Base-by-base conservation (phyloP, 2,113 vertebrate species). In the Antigone vipio region DNA sequence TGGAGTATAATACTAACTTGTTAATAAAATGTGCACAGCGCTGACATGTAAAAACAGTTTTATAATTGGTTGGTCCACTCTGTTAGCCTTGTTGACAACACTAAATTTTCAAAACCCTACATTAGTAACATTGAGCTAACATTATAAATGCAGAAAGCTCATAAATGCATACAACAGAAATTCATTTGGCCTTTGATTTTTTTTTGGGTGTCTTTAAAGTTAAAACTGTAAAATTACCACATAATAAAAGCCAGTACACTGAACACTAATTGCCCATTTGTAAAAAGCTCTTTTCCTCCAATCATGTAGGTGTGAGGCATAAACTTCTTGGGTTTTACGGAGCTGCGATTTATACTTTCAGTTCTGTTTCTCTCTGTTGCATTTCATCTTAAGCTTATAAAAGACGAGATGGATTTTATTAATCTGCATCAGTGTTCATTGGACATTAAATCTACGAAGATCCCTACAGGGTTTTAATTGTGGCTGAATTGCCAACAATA, bases 211-310 rank as follows among this genome's bases (percentile, higher is more conserved):
- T 96, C 95, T 98, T 98, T 98, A 97, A 98, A 98, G 96, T 97
- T 92, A 96, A 97, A 98, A 98, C 97, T 98, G 97, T 98, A 98
- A 98, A 98, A 98, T 98, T 98, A 98, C 97, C 98, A 98, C 97
- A 6, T 98, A 98, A 98, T 98, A 98, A 98, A 98, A 98, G 56
- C 80, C 76, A 97, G 76, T 90, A 55, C 94, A 97, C 97, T 96
- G 97, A 98, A 97, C 95, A 89, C 97, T 98, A 98, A 98, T 98
- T 98, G 97, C 96, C 96, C 94, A 96, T 98, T 98, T 97, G 93
- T 97, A 93, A 91, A 95, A 97, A 42, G 29, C 74, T 90, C 80
- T 93, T 97, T 98, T 89, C 96, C 85, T 95, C 88, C 81, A 92
- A 95, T 98, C 94, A 80, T 29, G 5, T 97, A 98, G 89, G 95